Evolutionary conservation across 2,797 vertebrate genomes (phyloP), one percentile per base, ranked within the genome.

Genomic region (Triplophysa bombifrons): DNA sequence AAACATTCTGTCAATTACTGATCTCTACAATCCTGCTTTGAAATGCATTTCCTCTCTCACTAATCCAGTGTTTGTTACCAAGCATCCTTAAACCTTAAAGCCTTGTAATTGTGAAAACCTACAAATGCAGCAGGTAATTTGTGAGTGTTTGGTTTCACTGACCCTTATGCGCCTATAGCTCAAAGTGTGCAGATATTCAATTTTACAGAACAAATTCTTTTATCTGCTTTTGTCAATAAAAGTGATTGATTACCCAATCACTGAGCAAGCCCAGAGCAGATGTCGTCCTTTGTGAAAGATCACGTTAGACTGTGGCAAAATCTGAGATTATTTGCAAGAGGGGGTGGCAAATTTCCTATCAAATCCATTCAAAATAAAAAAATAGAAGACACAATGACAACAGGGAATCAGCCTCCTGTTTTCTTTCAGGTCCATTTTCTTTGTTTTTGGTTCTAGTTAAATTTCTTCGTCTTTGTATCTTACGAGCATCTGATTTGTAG

Each of bases 161-260:
- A 81, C 83, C 85, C 80, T 84, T 66, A 76, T 72, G 68, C 58
- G 82, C 73, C 82, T 72, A 63, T 55, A 44, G 82, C 78, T 44
- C 73, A 58, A 73, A 14, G 10, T 53, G 71, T 53, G 56, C 30
- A 63, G 67, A 80, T 79, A 74, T 84, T 76, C 44, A 68, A 79
- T 85, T 74, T 82, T 78, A 78, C 56, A 58, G 73, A 74, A 63
- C 71, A 64, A 80, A 74, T 61, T 61, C 74, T 82, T 83, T 82
- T 72, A 83, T 83, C 80, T 1, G 16, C 60, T 63, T 61, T 82
- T 72, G 81, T 84, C 84, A 85, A 83, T 85, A 79, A 78, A 77
- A 61, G 70, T 84, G 83, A 85, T 82, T 81, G 85, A 86, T 82
- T 76, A 78, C 74, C 60, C 78, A 82, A 87, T 84, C 75, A 46